Evolutionary conservation across 2,888 invertebrate genomes (phyloP).

Genomic region (Seladonia tumulorum): DNA sequence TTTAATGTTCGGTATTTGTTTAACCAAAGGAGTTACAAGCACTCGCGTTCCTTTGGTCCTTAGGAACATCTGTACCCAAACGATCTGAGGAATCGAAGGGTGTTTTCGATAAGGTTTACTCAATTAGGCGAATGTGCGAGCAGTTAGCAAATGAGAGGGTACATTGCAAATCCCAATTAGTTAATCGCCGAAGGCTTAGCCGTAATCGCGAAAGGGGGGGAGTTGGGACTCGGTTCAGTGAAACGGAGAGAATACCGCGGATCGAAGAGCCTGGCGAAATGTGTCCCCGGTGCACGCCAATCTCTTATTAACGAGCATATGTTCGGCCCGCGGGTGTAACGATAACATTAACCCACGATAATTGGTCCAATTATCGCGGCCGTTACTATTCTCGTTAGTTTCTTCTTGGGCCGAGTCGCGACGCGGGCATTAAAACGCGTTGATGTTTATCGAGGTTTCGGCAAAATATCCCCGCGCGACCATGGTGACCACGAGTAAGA

Average conservation of each 20-base stretch:
- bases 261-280: background rate
- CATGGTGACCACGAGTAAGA: slow-evolving; percentile 58
- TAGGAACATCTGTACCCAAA: background rate
- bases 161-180: slow-evolving; percentile 24
- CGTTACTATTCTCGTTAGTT: slow-evolving; percentile 50
- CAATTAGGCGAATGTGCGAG: slow-evolving; percentile 1
- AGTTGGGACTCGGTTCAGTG: background rate
- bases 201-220: slow-evolving; percentile 9
- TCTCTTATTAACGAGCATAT: slow-evolving; percentile 38
- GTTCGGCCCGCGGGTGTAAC: slow-evolving; percentile 18
- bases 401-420: slow-evolving; percentile 2
- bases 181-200: slow-evolving; percentile 14
- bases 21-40: background rate
- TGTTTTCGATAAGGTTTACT: background rate
- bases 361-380: slow-evolving; percentile 56
- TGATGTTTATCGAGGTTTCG: slow-evolving; percentile 54
- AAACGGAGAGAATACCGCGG: background rate
- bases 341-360: slow-evolving; percentile 46
- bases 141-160: background rate
- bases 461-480: slow-evolving; percentile 40
- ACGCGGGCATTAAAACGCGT: slow-evolving; percentile 29
- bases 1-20: background rate
- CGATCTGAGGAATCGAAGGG: background rate
- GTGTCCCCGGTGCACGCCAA: slow-evolving; percentile 2
- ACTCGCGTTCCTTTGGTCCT: background rate